phyloP scores from a whole-genome alignment of 2,113 vertebrate genomes.

The Dunckerocampus dactyliophorus region DNA sequence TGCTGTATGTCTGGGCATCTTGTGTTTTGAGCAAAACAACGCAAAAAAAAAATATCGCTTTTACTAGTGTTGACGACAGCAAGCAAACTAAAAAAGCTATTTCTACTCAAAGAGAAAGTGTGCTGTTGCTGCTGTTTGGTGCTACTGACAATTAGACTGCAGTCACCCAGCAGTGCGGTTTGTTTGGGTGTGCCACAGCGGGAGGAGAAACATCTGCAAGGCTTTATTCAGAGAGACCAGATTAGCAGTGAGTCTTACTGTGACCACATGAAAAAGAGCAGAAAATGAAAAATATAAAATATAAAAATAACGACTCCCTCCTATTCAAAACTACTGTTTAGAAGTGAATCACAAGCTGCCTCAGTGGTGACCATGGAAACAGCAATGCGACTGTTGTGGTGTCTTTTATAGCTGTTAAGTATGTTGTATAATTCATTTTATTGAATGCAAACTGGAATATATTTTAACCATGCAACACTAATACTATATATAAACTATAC shows the following conservation, averaged over 20 bases:
- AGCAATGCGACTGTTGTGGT: background rate
- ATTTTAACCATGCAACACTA: no score
- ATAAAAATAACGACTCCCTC: background rate
- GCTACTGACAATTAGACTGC: constrained; percentile 57
- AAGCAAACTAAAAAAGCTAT: constrained; percentile 21
- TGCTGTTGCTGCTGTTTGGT: constrained; percentile 28
- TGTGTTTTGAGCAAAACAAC: background rate
- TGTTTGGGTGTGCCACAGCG: constrained; percentile 67
- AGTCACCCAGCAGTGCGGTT: constrained; percentile 63
- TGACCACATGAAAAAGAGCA: constrained; percentile 3
- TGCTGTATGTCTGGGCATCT: background rate
- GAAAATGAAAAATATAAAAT: background rate
- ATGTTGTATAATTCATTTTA: no score
- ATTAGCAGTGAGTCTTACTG: constrained; percentile 19
- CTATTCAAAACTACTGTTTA: background rate
- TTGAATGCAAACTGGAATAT: no score
- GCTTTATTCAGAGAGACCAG: constrained; percentile 40
- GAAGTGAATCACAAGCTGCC: background rate
- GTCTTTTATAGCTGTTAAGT: background rate
- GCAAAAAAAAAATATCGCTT: background rate
- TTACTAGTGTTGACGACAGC: background rate
- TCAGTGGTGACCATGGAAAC: constrained; percentile 9
- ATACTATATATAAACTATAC: no score
- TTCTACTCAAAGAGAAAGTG: constrained; percentile 36
- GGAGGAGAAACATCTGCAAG: constrained; percentile 72